Conservation (phyloP, 1,140 invertebrate genomes). For the Ips typographus region DNA sequence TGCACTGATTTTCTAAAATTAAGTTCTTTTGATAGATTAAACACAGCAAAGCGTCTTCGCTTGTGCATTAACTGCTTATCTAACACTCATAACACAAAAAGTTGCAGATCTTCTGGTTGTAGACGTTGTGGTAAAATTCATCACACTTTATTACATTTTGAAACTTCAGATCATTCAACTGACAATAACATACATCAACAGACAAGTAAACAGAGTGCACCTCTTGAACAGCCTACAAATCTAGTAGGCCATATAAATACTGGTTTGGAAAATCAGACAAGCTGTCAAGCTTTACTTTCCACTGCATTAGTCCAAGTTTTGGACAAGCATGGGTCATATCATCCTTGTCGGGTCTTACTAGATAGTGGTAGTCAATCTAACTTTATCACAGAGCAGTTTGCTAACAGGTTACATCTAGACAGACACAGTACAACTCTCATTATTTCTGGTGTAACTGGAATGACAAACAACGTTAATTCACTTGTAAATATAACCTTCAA, state of each 20-base stretch:
- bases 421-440: constrained; percentile 7
- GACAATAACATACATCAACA: background rate
- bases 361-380: constrained; percentile 29
- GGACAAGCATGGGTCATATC: constrained; percentile 7
- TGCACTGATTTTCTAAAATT: constrained; percentile 26
- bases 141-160: constrained; percentile 34
- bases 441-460: constrained; percentile 13
- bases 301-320: constrained; percentile 26
- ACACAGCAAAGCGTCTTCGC: constrained; percentile 19
- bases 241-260: constrained; percentile 7
- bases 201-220: background rate
- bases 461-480: constrained; percentile 2
- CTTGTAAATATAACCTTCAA: constrained; percentile 4
- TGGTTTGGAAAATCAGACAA: background rate
- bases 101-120: constrained; percentile 35
- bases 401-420: constrained; percentile 1
- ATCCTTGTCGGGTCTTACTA: constrained; percentile 25
- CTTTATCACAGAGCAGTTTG: constrained; percentile 25
- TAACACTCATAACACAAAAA: constrained; percentile 15
- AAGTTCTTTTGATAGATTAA: constrained; percentile 17
- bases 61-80: constrained; percentile 35
- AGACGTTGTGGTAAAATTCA: constrained; percentile 26
- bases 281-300: constrained; percentile 23
- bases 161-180: background rate
- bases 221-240: background rate